These are phyloP conservation scores for Rhyacophila evoluta DNA, from an alignment of 2,888 invertebrate species.

Conservation along the genomic window DNA sequence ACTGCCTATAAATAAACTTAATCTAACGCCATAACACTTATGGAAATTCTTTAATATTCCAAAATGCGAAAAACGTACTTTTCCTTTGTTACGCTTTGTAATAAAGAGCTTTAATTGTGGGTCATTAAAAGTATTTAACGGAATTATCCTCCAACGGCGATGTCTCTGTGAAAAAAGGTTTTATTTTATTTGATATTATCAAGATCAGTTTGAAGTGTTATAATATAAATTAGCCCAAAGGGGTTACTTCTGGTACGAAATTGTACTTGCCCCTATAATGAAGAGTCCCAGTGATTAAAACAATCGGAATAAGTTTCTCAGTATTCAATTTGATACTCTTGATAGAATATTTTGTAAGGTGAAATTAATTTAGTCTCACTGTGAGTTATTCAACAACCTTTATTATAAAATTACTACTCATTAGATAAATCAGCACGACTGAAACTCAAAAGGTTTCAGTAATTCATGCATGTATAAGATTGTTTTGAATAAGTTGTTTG, in stretches of 20 bases:
- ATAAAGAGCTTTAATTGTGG: slow-evolving; percentile 44
- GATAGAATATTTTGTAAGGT: too few species aligned
- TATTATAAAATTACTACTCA: too few species aligned
- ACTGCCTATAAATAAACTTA: neutral
- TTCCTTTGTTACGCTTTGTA: slow-evolving; percentile 5
- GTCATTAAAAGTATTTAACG: slow-evolving; percentile 42
- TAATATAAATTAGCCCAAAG: neutral
- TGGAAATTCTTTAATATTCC: neutral
- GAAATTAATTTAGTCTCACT: too few species aligned
- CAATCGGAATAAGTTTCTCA: neutral
- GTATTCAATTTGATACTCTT: neutral
- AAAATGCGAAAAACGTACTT: slow-evolving; percentile 9
- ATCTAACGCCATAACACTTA: neutral
- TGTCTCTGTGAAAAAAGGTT: slow-evolving; percentile 15
- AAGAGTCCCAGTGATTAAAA: neutral
- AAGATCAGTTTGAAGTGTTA: slow-evolving; percentile 3
- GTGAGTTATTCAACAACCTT: too few species aligned
- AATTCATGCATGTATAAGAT: too few species aligned
- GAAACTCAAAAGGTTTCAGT: too few species aligned
- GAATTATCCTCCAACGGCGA: slow-evolving; percentile 39
- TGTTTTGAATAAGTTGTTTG: too few species aligned
- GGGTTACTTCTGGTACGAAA: neutral
- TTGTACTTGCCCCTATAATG: neutral
- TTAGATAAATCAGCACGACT: too few species aligned
- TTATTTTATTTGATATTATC: slow-evolving; percentile 25